Evolutionary conservation across 2,797 vertebrate genomes (phyloP).

Genomic region (Scomberomorus guttatus): DNA sequence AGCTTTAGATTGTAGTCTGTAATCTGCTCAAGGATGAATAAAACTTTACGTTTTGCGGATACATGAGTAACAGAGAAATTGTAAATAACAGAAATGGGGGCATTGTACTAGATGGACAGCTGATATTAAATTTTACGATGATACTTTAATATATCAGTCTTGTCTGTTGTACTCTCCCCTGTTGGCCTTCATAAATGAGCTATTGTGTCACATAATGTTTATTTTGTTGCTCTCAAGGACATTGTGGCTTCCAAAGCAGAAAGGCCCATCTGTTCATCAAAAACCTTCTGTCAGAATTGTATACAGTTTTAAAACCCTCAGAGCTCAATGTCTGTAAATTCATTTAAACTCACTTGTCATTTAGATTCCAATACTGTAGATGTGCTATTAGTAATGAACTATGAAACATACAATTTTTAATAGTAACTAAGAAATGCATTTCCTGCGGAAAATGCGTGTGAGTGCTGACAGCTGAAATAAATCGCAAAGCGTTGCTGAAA

Average conservation of each 20-base stretch:
- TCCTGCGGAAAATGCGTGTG: too few relatives aligned
- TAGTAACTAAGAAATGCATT: neutral
- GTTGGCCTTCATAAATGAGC: neutral
- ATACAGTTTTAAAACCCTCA: neutral
- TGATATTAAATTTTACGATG: neutral
- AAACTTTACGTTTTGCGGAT: neutral
- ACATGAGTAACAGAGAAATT: neutral
- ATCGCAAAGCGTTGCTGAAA: too few relatives aligned
- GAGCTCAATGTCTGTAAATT: neutral
- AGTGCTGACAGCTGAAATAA: too few relatives aligned
- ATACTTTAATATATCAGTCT: neutral
- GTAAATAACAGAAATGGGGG: neutral
- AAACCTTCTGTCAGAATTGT: constrained; percentile 8
- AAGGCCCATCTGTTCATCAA: neutral
- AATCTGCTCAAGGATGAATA: neutral
- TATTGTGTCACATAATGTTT: constrained; percentile 2
- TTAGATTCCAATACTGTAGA: neutral
- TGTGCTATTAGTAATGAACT: constrained; percentile 14
- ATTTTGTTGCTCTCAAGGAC: neutral
- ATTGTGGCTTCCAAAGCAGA: neutral
- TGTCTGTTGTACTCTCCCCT: neutral
- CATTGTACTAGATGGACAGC: neutral
- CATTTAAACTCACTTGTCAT: constrained; percentile 2
- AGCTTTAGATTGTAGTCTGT: neutral
- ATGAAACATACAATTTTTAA: constrained; percentile 6